Evolutionary conservation across 2,113 vertebrate species (phyloP).

Genomic region (Saccopteryx leptura): DNA sequence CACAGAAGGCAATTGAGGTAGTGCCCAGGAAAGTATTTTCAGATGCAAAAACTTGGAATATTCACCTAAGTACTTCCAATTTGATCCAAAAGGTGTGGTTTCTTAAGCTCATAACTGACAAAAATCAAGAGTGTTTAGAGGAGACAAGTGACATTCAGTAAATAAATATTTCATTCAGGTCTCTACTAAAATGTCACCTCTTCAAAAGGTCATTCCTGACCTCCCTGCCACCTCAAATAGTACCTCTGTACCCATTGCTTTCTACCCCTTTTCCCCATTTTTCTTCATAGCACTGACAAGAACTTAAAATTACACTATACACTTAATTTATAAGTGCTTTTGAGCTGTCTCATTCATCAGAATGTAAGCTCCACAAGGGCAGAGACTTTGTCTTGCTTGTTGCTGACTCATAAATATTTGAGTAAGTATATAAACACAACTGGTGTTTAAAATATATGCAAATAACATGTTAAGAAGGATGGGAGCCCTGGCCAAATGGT

Average conservation of each 20-base stretch:
- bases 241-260: not conserved
- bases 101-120: conserved; percentile 42
- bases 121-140: conserved; percentile 41
- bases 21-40: not conserved
- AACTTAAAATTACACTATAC: conserved; percentile 36
- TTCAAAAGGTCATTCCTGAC: conserved; percentile 43
- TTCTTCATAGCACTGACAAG: not conserved
- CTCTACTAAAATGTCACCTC: conserved; percentile 39
- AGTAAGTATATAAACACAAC: not conserved
- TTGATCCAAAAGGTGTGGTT: conserved; percentile 24
- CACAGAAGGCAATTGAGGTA: not conserved
- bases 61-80: conserved; percentile 31
- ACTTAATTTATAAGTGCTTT: conserved; percentile 1
- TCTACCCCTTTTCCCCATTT: not conserved
- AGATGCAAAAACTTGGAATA: conserved; percentile 15
- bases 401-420: conserved; percentile 5
- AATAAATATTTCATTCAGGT: conserved; percentile 44
- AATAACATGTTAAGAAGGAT: not conserved
- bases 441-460: conserved; percentile 19
- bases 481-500: not conserved
- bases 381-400: not conserved
- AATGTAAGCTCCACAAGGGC: conserved; percentile 3
- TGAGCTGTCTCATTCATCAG: not conserved
- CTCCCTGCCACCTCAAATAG: not conserved
- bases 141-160: conserved; percentile 20